These are phyloP conservation scores for Beaufortia kweichowensis DNA, from an alignment of 2,113 vertebrate genomes.

Conservation along the genomic window DNA sequence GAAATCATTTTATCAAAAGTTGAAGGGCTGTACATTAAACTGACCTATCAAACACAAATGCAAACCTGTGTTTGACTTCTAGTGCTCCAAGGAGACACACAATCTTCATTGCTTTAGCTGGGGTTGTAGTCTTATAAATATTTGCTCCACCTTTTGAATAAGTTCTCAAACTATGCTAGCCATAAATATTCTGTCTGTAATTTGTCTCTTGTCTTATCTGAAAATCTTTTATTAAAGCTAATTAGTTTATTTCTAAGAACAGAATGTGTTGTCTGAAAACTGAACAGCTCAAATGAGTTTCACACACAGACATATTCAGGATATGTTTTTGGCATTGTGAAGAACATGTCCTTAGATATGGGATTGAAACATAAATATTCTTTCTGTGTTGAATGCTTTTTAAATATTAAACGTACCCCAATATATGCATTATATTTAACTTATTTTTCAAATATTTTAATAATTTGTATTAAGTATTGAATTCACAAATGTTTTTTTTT, in stretches of 20 bases:
- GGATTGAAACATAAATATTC: slow-evolving; percentile 10
- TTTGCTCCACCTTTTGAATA: slow-evolving; percentile 67
- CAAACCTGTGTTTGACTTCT: slow-evolving; percentile 58
- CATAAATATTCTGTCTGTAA: slow-evolving; percentile 66
- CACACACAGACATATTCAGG: neutral
- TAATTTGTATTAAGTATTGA: too few species aligned
- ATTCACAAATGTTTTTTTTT: too few species aligned
- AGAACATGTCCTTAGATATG: neutral
- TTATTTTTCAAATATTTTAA: too few species aligned
- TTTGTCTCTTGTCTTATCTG: slow-evolving; percentile 64
- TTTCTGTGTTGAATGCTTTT: neutral
- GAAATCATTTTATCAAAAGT: too few species aligned
- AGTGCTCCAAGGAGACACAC: slow-evolving; percentile 67
- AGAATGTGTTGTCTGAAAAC: slow-evolving; percentile 44
- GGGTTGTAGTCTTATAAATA: slow-evolving; percentile 67
- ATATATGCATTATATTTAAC: neutral
- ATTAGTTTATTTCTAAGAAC: slow-evolving; percentile 52
- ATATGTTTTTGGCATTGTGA: slow-evolving; percentile 24
- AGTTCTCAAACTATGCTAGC: slow-evolving; percentile 54
- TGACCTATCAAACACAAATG: neutral
- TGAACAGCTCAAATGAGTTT: slow-evolving; percentile 45
- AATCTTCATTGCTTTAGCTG: slow-evolving; percentile 58
- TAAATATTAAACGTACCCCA: neutral
- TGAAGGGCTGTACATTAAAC: neutral
- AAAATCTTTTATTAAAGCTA: slow-evolving; percentile 28